Base-by-base conservation (phyloP, 2,888 invertebrate genomes). In the Macrosiphum euphorbiae region DNA sequence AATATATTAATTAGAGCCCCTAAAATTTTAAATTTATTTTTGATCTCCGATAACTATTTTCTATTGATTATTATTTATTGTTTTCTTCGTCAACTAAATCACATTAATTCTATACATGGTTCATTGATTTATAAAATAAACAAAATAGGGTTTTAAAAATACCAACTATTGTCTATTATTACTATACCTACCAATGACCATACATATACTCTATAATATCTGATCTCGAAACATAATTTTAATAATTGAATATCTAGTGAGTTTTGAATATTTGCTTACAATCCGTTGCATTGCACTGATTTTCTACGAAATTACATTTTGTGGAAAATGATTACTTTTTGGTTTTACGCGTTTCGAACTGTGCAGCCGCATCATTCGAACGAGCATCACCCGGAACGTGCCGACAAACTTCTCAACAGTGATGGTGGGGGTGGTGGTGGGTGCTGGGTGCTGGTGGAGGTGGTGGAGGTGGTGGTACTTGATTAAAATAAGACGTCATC, bases 401-500 rank as follows among this genome's bases (percentile, higher is more conserved):
- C 86, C 86, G 61, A 41, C 84, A 94, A 90, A 94, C 93, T 88
- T 90, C 90, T 61, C 28, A 24, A 35, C 85, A 16, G 88, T n/a
- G 61, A 28, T 61, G 16, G 41, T 47, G 87, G 58, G 10, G 52
- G 58, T n/a, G 26, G 47, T 44, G 44, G 44, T 7, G 44, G 50
- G n/a, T n/a, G n/a, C n/a, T n/a, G 10, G 52, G 58, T n/a, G 26
- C 35, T n/a, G 26, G 47, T 44, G 44, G 44, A 44, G 44, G 50
- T 61, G 16, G 41, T 47, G 87, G 58, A 11, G 50, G 84, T n/a
- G 26, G 47, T 24, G 26, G 89, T 61, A 41, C 90, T 90, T 94
- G 93, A 94, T 94, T 94, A 94, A 94, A 94, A 94, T n/a, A 87
- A 94, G 94, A 94, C 94, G 94, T 94, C 94, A 90, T 86, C 90